Conservation (phyloP, 2,113 vertebrate species). For the Phyllostomus hastatus region DNA sequence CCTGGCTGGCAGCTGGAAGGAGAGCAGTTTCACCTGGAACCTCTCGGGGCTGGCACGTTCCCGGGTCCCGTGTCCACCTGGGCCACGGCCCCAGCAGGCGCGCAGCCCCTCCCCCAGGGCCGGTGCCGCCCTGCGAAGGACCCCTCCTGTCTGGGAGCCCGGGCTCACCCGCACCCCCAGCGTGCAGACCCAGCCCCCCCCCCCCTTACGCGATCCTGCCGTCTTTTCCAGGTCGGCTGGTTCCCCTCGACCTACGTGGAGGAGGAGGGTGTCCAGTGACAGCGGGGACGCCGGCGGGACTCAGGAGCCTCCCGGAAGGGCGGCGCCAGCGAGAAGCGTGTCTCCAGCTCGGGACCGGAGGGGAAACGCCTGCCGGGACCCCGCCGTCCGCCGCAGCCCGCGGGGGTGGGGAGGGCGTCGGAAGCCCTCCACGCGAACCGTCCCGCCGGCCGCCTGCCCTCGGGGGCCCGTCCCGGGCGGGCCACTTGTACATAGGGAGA, state of each 20-base stretch:
- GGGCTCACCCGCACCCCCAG: fast-evolving
- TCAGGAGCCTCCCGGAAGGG: conserved; percentile 62
- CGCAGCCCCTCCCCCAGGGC: background rate
- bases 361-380: background rate
- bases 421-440: background rate
- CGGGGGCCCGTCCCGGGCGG: background rate
- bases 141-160: background rate
- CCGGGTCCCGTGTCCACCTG: fast-evolving
- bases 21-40: too few relatives aligned
- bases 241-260: conserved; percentile 98
- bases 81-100: fast-evolving
- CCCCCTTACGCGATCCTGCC: fast-evolving
- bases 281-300: background rate
- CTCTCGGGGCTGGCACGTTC: fast-evolving
- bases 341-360: background rate
- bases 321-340: conserved; percentile 61
- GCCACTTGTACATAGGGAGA: conserved; percentile 79
- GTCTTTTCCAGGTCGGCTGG: conserved; percentile 91
- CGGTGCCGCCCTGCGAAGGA: background rate
- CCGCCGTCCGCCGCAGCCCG: background rate
- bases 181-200: fast-evolving
- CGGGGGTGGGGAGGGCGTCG: background rate
- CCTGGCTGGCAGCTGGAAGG: background rate
- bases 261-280: conserved; percentile 93
- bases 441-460: background rate